Evolutionary conservation across 2,888 invertebrate genomes (phyloP), one percentile per base, ranked within the genome.

Genomic region (Cinara cedri): DNA sequence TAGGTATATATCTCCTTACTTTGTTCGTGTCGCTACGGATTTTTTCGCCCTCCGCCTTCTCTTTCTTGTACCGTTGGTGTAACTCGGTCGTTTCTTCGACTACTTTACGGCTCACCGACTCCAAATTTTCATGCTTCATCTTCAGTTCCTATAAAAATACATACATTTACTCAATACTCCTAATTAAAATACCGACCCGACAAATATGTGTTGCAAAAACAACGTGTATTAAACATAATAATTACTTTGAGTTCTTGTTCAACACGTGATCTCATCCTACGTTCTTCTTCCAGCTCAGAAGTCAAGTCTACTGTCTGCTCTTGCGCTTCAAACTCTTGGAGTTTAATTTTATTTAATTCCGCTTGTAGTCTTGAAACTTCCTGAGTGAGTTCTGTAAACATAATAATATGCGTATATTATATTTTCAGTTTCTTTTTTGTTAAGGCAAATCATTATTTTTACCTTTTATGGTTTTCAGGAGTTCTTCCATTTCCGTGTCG

Each of bases 271-370:
- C 84, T 82, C 9, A 82, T 81, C 26, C 72, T 82, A 34, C 82
- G 82, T 84, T 91, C 89, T 55, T 88, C 88, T 84, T 90, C 89
- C 76, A 90, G 86, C 14, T 87, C 84, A 3, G 86, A 83, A 9
- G 87, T 86, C 14, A 89, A 83, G 16, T 89, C 88, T 0, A 88
- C 87, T 44, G 88, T 88, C 72, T 89, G 88, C 84, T 92, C 92
- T 54, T 90, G 90, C 0, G 91, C 91, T 83, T 92, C 92, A 82
- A 92, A 92, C 86, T 92, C 92, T 72, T 89, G 89, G 57, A 92
- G 87, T 65, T 88, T 88, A 0, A 90, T 89, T 0, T 89, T 85
- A 84, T 88, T 90, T 54, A 91, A 86, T 83, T 92, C 91, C 0
- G 91, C 89, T 85, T 91, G 91, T 21, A 92, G 86, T 72, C 89